Percentiles rank a stretch among this genome's conserved stretches.
phyloP scores from a whole-genome alignment of 2,888 invertebrate genomes.

The Brenthis ino region DNA sequence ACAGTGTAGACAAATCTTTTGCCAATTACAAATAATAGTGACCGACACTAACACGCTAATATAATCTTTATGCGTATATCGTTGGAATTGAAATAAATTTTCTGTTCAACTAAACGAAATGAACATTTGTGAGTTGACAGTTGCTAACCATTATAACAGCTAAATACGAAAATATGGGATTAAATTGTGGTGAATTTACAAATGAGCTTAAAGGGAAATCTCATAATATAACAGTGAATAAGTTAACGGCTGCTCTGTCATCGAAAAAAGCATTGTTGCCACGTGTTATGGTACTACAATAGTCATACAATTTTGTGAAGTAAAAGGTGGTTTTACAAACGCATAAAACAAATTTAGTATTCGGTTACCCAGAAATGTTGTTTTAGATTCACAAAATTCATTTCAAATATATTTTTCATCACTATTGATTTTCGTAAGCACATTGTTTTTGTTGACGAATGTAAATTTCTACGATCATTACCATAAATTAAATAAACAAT shows the following conservation, averaged over 20 bases:
- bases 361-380: too few species aligned
- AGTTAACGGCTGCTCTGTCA: constrained; percentile 37
- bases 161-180: constrained; percentile 57
- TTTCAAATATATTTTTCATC: background rate
- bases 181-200: constrained; percentile 44
- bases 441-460: constrained; percentile 41
- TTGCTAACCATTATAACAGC: constrained; percentile 49
- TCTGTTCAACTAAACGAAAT: constrained; percentile 33
- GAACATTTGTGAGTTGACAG: constrained; percentile 50
- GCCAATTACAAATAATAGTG: constrained; percentile 41
- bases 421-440: constrained; percentile 32
- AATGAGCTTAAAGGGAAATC: constrained; percentile 53
- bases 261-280: constrained; percentile 55
- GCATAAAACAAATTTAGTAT: background rate
- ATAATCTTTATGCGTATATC: constrained; percentile 5
- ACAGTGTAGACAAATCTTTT: constrained; percentile 59
- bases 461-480: constrained; percentile 41
- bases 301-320: constrained; percentile 57
- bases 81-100: constrained; percentile 7
- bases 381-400: too few species aligned
- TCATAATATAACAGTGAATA: constrained; percentile 48
- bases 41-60: constrained; percentile 6
- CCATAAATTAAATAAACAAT: constrained; percentile 45
- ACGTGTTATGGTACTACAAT: constrained; percentile 70
- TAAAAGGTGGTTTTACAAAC: constrained; percentile 3